Base-by-base conservation (phyloP, 2,888 invertebrate genomes). In the Poecilus cupreus region DNA sequence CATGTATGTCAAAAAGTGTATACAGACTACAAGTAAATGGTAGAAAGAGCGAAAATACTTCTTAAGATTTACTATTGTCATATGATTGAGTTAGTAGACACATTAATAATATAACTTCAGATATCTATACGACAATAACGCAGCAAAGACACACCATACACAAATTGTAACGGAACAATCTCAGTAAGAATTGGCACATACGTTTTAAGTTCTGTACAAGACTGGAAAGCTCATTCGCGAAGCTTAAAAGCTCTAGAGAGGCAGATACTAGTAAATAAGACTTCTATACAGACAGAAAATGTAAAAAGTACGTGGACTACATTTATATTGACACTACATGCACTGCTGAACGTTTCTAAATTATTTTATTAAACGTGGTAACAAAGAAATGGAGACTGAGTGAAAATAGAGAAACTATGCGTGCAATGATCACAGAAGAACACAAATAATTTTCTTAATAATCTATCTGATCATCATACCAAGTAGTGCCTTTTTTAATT, bases 41-140 rank as follows among this genome's bases (percentile, higher is more conserved):
- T 77, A 83, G 84, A 84, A 83, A 85, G 83, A 83, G 84, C 82
- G 83, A 85, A 84, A 84, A 84, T 83, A 83, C 83, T 83, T 84
- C 84, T 83, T 85, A 84, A 82, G 82, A 83, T 70, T 79, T 78
- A 82, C 83, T 83, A 83, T 83, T 83, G 83, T 83, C 83, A 81
- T 75, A 77, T 83, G 83, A 83, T 83, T 83, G 83, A 83, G 82
- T 80, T 82, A 46, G 74, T 49, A 72, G 75, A 72, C 72, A 72
- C 72, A 72, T 72, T 43, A 18, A 72, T 46, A 72, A 16, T 75
- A 51, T 75, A 75, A 72, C 43, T 49, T 51, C 51, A 51, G 26
- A 54, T 49, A 32, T 75, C 77, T n/a, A 60, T 26, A 77, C 64
- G 54, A 76, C 76, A 76, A 76, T 51, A 32, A 26, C 18, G 39